Percentiles rank a stretch among this genome's conserved stretches.
These are phyloP conservation scores for Catocala sponsa DNA, from an alignment of 2,888 invertebrate genomes.

Conservation along the genomic window DNA sequence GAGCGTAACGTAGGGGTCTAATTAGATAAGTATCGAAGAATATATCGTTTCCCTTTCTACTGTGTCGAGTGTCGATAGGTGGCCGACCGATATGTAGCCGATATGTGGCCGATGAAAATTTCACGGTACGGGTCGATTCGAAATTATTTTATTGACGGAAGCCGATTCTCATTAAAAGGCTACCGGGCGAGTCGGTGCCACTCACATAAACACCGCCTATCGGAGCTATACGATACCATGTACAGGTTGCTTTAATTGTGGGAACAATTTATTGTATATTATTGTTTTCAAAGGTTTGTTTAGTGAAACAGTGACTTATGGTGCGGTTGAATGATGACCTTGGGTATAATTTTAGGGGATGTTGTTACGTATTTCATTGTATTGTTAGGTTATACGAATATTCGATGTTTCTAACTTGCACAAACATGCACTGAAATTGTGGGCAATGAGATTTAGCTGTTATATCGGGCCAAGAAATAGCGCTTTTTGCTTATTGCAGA, in stretches of 20 bases:
- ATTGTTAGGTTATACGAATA: too few species aligned
- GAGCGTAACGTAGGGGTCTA: slow-evolving; percentile 60
- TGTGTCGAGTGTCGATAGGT: slow-evolving; percentile 27
- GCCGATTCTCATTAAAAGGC: slow-evolving; percentile 77
- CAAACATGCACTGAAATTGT: too few species aligned
- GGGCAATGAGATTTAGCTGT: too few species aligned
- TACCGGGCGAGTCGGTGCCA: slow-evolving; percentile 66
- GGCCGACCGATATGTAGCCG: slow-evolving; percentile 25
- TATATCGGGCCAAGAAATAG: too few species aligned
- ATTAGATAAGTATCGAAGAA: slow-evolving; percentile 69
- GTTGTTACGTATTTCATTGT: too few species aligned
- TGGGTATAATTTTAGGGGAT: too few species aligned
- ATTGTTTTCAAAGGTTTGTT: too few species aligned
- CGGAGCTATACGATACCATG: slow-evolving; percentile 42
- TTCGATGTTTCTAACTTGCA: too few species aligned
- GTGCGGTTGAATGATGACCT: too few species aligned
- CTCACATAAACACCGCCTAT: slow-evolving; percentile 64
- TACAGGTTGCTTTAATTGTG: slow-evolving; percentile 44
- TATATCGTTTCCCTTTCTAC: slow-evolving; percentile 63
- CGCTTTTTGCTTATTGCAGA: too few species aligned
- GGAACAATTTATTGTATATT: too few species aligned
- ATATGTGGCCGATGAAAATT: slow-evolving; percentile 64
- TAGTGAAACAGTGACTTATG: too few species aligned
- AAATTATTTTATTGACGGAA: slow-evolving; percentile 72
- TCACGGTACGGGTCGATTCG: slow-evolving; percentile 60